phyloP scores from a whole-genome alignment of 2,888 invertebrate species.

The Melitaea athalia region DNA sequence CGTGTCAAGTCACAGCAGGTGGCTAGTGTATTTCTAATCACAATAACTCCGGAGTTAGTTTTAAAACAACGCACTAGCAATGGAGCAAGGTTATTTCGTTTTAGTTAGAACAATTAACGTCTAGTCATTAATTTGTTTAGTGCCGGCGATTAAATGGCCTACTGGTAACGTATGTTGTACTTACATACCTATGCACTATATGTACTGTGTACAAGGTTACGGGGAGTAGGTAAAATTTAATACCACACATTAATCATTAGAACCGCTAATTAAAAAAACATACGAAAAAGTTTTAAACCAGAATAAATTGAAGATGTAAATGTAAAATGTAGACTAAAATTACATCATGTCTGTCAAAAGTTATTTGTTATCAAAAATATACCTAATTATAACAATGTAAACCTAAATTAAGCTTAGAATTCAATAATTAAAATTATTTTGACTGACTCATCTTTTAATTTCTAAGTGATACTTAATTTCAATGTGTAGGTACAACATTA shows the following conservation, averaged over 20 bases:
- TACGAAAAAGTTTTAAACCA: no score
- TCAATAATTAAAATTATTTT: no score
- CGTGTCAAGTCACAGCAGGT: neutral
- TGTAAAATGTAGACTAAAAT: no score
- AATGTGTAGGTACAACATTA: no score
- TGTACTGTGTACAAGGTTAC: neutral
- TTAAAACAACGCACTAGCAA: constrained; percentile 15
- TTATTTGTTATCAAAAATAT: no score
- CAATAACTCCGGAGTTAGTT: constrained; percentile 7
- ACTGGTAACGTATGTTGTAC: constrained; percentile 29
- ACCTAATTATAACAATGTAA: no score
- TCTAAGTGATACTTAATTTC: no score
- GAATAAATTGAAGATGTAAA: no score
- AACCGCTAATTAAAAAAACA: no score
- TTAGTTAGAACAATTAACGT: constrained; percentile 40
- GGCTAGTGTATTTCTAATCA: constrained; percentile 5
- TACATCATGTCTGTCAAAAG: no score
- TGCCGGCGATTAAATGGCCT: constrained; percentile 38
- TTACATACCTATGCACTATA: neutral
- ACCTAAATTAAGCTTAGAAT: no score
- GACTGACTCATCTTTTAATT: no score
- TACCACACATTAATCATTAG: neutral
- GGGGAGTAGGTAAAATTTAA: neutral
- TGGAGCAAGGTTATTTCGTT: constrained; percentile 29
- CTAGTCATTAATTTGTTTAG: constrained; percentile 39